These are phyloP conservation scores for Brachionichthys hirsutus DNA, from an alignment of 2,113 vertebrate species.

Conservation along the genomic window DNA sequence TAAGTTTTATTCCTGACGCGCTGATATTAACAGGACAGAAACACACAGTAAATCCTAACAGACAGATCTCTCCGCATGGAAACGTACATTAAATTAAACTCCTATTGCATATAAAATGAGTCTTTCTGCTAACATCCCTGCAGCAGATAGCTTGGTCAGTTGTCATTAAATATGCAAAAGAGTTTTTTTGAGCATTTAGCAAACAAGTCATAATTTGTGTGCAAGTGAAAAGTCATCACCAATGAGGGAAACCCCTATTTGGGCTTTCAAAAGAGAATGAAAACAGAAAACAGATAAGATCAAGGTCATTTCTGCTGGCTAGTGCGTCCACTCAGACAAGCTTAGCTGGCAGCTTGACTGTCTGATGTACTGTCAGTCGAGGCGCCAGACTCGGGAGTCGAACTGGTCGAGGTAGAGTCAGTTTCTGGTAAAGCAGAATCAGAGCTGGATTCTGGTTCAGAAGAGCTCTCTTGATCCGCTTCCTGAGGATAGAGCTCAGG, in stretches of 20 bases:
- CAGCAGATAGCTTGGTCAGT: constrained; percentile 5
- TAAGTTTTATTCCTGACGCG: background rate
- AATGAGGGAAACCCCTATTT: constrained; percentile 4
- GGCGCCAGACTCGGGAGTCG: background rate
- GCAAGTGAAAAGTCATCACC: constrained; percentile 20
- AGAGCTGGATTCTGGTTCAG: constrained; percentile 35
- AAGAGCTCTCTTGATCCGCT: constrained; percentile 79
- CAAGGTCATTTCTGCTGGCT: constrained; percentile 28
- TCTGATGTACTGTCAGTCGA: constrained; percentile 38
- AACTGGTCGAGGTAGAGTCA: constrained; percentile 29
- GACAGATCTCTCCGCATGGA: constrained; percentile 6
- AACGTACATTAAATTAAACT: constrained; percentile 17
- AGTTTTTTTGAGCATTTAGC: constrained; percentile 20
- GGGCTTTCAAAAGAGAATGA: constrained; percentile 8
- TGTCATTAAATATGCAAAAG: constrained; percentile 26
- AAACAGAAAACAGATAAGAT: constrained; percentile 15
- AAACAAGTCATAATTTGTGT: constrained; percentile 28
- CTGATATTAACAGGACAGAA: background rate
- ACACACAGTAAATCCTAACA: constrained; percentile 2
- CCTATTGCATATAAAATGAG: constrained; percentile 33
- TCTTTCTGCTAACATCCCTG: constrained; percentile 26
- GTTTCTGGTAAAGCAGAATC: constrained; percentile 37
- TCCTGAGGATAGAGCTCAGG: constrained; percentile 97
- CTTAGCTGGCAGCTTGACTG: constrained; percentile 63
- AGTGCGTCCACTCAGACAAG: constrained; percentile 23